Evolutionary conservation across 1,140 invertebrate genomes (phyloP).

Genomic region (Sesamia nonagrioides): DNA sequence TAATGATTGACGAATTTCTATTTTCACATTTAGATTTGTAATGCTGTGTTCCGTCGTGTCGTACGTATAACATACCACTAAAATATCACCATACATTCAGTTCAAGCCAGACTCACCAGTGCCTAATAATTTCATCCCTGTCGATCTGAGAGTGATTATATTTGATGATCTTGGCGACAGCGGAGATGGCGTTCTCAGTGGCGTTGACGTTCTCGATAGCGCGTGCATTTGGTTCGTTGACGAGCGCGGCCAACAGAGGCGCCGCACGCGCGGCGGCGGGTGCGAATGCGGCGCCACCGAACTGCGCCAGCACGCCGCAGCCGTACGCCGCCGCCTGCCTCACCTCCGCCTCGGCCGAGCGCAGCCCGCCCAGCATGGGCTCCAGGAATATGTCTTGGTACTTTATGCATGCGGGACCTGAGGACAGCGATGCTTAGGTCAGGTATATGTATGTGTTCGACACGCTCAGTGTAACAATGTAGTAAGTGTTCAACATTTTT

Average conservation of each 20-base stretch:
- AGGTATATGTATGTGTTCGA: too few species aligned
- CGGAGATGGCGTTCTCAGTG: conserved; percentile 99
- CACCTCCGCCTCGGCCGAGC: conserved; percentile 95
- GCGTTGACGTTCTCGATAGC: conserved; percentile 95
- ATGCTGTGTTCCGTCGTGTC: too few species aligned
- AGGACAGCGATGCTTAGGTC: too few species aligned
- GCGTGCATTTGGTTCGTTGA: conserved; percentile 94
- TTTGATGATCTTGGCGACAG: conserved; percentile 99
- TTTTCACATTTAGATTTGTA: too few species aligned
- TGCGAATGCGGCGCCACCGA: conserved; percentile 95
- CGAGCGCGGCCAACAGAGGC: conserved; percentile 91
- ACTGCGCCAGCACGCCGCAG: conserved; percentile 97
- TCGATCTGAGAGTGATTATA: conserved; percentile 95
- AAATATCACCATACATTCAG: neutral
- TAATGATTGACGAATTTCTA: too few species aligned
- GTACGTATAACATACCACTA: too few species aligned
- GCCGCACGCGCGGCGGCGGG: conserved; percentile 93
- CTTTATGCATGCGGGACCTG: conserved; percentile 94
- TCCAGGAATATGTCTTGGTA: conserved; percentile 96
- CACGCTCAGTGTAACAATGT: too few species aligned
- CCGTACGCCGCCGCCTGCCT: conserved; percentile 98
- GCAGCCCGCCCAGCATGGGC: conserved; percentile 92
- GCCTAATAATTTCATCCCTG: conserved; percentile 95
- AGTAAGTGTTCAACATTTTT: too few species aligned
- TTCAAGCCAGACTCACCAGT: conserved; percentile 90